phyloP scores from a whole-genome alignment of 2,888 invertebrate species.

The Eudemis profundana region DNA sequence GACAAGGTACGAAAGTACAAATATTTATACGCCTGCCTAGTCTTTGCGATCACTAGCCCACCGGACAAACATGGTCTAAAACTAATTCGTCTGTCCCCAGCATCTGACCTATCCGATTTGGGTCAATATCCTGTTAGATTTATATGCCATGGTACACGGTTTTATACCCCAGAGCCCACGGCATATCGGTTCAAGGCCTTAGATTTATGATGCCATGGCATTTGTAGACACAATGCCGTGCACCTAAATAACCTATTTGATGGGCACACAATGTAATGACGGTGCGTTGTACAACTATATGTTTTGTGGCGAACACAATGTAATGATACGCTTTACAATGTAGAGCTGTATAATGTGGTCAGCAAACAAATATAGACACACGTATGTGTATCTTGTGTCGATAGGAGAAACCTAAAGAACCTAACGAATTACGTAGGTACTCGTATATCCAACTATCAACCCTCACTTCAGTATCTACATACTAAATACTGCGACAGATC shows the following conservation, averaged over 20 bases:
- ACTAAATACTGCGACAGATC: too few species aligned
- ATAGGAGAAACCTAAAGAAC: too few species aligned
- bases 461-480: too few species aligned
- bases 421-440: too few species aligned
- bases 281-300: conserved; percentile 15
- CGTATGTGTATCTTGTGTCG: not conserved
- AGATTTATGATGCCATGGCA: conserved; percentile 78
- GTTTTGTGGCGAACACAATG: conserved; percentile 1
- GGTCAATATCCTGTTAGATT: conserved; percentile 72
- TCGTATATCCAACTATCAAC: too few species aligned
- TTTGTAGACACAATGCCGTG: conserved; percentile 68
- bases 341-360: not conserved
- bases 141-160: conserved; percentile 53
- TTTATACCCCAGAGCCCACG: conserved; percentile 57
- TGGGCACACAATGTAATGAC: conserved; percentile 45
- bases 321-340: conserved; percentile 12
- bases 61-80: conserved; percentile 14
- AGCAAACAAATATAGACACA: too few species aligned
- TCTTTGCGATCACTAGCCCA: conserved; percentile 20
- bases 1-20: too few species aligned
- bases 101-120: conserved; percentile 66
- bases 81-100: conserved; percentile 38
- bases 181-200: conserved; percentile 67
- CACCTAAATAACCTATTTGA: conserved; percentile 53
- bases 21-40: not conserved